Evolutionary conservation across 1,140 invertebrate genomes (phyloP).

Genomic region (Cyphomyrmex costatus): DNA sequence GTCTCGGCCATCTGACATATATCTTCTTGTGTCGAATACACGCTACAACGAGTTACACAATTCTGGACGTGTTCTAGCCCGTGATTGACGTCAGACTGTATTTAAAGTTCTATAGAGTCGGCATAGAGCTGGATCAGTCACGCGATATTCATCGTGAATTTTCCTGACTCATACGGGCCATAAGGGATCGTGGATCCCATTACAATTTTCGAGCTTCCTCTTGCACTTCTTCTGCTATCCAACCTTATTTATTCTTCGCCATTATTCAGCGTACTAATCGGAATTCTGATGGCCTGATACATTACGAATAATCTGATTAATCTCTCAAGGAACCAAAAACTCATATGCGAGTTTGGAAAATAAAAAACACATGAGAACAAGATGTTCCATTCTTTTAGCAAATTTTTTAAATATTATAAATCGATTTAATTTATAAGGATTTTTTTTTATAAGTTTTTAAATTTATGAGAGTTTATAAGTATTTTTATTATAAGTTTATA

Average conservation of each 20-base stretch:
- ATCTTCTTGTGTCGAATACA: neutral
- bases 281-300: neutral
- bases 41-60: constrained; percentile 26
- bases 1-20: neutral
- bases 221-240: neutral
- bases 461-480: too few relatives aligned
- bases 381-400: neutral
- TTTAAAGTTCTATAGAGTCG: constrained; percentile 57
- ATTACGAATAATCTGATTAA: neutral
- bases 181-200: constrained; percentile 41
- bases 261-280: neutral
- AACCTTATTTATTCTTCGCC: constrained; percentile 23
- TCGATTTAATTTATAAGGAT: neutral
- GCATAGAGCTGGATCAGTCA: constrained; percentile 38
- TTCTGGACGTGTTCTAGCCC: constrained; percentile 29
- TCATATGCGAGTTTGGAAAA: neutral
- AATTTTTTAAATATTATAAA: neutral
- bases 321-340: neutral
- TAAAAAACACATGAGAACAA: neutral
- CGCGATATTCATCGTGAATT: constrained; percentile 46
- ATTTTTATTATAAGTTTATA: neutral
- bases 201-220: constrained; percentile 22
- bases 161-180: constrained; percentile 19
- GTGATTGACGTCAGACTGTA: constrained; percentile 59
- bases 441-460: neutral